Evolutionary conservation across 2,888 invertebrate species (phyloP), one percentile per base, ranked within the genome.

Genomic region (Trisateles emortualis): DNA sequence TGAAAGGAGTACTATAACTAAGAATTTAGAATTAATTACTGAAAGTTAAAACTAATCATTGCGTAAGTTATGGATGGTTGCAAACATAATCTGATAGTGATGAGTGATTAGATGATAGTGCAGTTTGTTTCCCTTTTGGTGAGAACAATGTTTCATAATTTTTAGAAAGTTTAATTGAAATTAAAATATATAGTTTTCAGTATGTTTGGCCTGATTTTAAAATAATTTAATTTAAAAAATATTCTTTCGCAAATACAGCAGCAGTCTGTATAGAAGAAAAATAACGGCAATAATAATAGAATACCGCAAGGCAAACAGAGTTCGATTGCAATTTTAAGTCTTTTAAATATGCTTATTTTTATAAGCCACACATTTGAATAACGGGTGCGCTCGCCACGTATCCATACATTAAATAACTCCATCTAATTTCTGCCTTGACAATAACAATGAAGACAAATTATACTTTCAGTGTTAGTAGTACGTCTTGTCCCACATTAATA

Each of bases 101-200:
- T 53, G 24, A 63, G 36, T 38, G 41, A 68, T 71, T 53, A 57
- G 58, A 63, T 69, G 71, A 68, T 63, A 60, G 56, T 50, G 60
- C 60, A 69, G 54, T 24, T 33, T 32, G 24, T 43, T 43, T 11
- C n/a, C 8, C 10, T 11, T 30, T 41, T 41, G 1, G 17, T 42
- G 26, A 14, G 6, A 30, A 48, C 11, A 19, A 8, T n/a, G 24
- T 26, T 2, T 24, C 17, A 19, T 19, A 4, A 35, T n/a, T 41
- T 8, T 41, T 48, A 64, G 70, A 72, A 73, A 73, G 68, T 57
- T 41, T 57, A 64, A 49, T 63, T 53, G 46, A 43, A 47, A 49
- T 42, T 50, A n/a, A 24, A 50, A 55, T 59, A 50, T 26, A 5
- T n/a, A n/a, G n/a, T n/a, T n/a, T n/a, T n/a, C n/a, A n/a, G n/a